Evolutionary conservation across 2,797 vertebrate genomes (phyloP), one percentile per base, ranked within the genome.

Genomic region (Falco rusticolus): DNA sequence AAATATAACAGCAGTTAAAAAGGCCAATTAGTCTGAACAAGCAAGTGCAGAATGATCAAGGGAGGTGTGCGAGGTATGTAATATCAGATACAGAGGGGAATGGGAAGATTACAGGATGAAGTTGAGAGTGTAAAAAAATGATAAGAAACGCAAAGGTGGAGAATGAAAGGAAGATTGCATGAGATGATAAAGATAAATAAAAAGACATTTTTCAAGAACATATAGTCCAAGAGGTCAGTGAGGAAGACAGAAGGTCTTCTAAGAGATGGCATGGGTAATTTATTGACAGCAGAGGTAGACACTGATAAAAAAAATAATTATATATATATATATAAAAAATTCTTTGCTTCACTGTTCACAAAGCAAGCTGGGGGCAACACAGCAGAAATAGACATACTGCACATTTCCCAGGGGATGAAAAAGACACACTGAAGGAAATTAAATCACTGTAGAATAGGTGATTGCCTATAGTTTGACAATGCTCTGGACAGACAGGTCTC

Each of bases 11-110:
- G 95, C 97, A 97, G 96, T 95, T 97, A 98, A 98, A 98, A 96
- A 95, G 96, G 88, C 95, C 96, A 98, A 98, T 98, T 98, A 98
- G 96, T 61, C 97, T 89, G 94, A 93, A 94, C 61, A 97, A 93
- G 95, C 93, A 97, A 5, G 48, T 48, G 51, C 71, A 39, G 94
- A 97, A 97, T 87, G 96, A 97, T 96, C 95, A 95, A 94, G 94
- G 90, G 90, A 97, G 79, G 90, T 90, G 92, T 39, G 43, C 13
- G 48, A 75, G 89, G 68, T 90, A 43, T 87, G 80, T 86, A 96
- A 86, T 82, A 91, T 92, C 90, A 97, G 94, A 97, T 86, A 94
- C 94, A 96, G 89, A 89, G 93, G 78, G 95, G 91, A 94, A 97
- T 94, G 81, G 74, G 89, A 97, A 89, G 94, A 94, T 95, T 96